Base-by-base conservation (phyloP, 2,113 vertebrate genomes). In the Phrynosoma platyrhinos region DNA sequence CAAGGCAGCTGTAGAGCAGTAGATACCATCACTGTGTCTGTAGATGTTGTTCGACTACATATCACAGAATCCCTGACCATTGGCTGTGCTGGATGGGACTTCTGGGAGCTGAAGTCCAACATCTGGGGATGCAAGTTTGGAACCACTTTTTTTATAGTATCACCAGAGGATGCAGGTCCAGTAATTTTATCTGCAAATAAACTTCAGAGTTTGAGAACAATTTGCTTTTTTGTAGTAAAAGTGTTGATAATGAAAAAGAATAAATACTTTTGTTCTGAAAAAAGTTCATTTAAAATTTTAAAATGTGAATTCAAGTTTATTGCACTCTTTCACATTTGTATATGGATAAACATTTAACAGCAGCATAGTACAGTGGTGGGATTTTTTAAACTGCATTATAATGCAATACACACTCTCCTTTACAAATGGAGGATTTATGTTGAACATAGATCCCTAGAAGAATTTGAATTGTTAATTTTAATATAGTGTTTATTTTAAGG, bases 401-500 rank as follows among this genome's bases (percentile, higher is more conserved):
- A 25, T 82, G 32, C 12, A 32, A 10, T 47, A 3, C 36, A 74
- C 25, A 2, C 25, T 30, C 30, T 85, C 36, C 36, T 64, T 85
- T 53, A 66, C 18, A 85, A 32, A 58, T 32, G 10, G 9, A 82
- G 21, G 40, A n/a, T 62, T n/a, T 82, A 47, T 42, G 13, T 21
- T 52, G 21, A 16, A 3, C 58, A 32, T 47, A 40, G 8, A 87
- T 40, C 52, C 40, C 3, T n/a, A 13, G 53, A 87, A 40, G 55
- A 75, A 32, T 66, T 82, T 74, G 79, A 53, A 5, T 64, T 62
- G 18, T 87, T n/a, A 74, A 9, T 62, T 81, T 87, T 82, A 74
- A 87, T 62, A 47, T 42, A 7, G 36, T 74, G 20, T 79, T 79
- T 79, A 68, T 52, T 74, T 81, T 64, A 87, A 82, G 86, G 16